phyloP scores from a whole-genome alignment of 2,888 invertebrate genomes.

The Tetranychus piercei region DNA sequence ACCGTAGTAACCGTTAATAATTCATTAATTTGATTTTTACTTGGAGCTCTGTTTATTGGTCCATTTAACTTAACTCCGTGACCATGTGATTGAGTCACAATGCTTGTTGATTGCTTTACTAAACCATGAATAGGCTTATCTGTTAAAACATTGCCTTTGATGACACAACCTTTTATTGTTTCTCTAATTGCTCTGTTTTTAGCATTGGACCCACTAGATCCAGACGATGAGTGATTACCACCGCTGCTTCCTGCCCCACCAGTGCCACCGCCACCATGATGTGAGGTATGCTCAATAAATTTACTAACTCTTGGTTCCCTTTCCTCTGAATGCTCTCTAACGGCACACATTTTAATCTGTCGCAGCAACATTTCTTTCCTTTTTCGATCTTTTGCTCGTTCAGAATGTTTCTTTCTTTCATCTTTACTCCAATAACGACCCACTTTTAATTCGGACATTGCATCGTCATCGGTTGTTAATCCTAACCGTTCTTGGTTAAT shows the following conservation, averaged over 20 bases:
- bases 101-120: neutral
- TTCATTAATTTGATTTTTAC: constrained; percentile 8
- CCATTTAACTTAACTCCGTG: neutral
- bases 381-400: constrained; percentile 45
- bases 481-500: constrained; percentile 48
- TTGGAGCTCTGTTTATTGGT: neutral
- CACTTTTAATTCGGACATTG: constrained; percentile 52
- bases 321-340: constrained; percentile 22
- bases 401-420: constrained; percentile 52
- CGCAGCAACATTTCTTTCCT: constrained; percentile 30
- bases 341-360: constrained; percentile 28
- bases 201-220: neutral
- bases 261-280: neutral
- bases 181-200: neutral
- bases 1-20: constrained; percentile 3
- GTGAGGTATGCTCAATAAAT: neutral
- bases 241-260: neutral
- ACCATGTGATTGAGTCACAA: neutral
- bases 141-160: neutral
- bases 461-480: constrained; percentile 55
- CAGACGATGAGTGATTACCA: neutral
- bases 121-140: neutral
- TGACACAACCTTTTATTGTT: neutral
- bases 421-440: constrained; percentile 59
- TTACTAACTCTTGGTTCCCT: constrained; percentile 10